A percentile compares a stretch with the other conserved stretches of the same genome.
phyloP scores from a whole-genome alignment of 1,140 invertebrate species.

The Lordiphosa stackelbergi region DNA sequence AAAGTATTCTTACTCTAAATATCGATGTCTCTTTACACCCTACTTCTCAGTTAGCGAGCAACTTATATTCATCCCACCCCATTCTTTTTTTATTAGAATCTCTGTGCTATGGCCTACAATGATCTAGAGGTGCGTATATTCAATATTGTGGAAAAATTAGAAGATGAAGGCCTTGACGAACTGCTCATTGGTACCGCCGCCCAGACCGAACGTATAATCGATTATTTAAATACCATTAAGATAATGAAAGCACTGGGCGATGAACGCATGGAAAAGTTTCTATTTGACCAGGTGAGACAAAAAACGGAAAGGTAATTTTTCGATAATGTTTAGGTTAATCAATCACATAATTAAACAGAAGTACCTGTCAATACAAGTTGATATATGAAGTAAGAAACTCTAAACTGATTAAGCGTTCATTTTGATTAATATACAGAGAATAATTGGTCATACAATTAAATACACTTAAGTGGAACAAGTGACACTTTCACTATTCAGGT shows the following conservation, averaged over 20 bases:
- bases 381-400: too few relatives aligned
- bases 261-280: constrained; percentile 9
- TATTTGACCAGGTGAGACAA: constrained; percentile 38
- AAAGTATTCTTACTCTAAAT: too few relatives aligned
- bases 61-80: too few relatives aligned
- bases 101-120: constrained; percentile 43
- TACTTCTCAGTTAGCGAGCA: too few relatives aligned
- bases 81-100: constrained; percentile 28
- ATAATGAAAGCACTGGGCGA: constrained; percentile 30
- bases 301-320: not conserved
- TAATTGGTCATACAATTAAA: too few relatives aligned
- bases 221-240: constrained; percentile 49
- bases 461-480: too few relatives aligned
- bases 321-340: not conserved
- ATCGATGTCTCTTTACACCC: too few relatives aligned
- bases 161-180: constrained; percentile 33
- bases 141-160: constrained; percentile 29
- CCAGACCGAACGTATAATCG: constrained; percentile 13
- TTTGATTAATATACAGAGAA: too few relatives aligned
- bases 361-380: too few relatives aligned
- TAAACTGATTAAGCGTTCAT: too few relatives aligned
- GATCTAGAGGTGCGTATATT: constrained; percentile 45
- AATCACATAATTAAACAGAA: too few relatives aligned
- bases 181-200: not conserved
- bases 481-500: too few relatives aligned